A percentile compares a stretch with the other conserved stretches of the same genome.
phyloP scores from a whole-genome alignment of 2,888 invertebrate genomes.

The Lamellibrachia satsuma region DNA sequence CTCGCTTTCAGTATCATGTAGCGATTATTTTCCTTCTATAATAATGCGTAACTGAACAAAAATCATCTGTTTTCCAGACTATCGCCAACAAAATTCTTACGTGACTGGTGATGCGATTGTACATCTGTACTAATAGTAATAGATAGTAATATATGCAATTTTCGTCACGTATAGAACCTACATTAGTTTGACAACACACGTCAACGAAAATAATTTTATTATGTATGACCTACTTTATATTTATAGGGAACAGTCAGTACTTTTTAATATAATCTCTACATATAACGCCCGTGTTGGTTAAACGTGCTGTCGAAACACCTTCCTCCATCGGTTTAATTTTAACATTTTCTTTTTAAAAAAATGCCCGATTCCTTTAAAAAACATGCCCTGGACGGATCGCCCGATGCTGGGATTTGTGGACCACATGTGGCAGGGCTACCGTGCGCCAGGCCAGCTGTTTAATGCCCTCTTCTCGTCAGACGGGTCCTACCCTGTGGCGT shows the following conservation, averaged over 20 bases:
- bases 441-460: background rate
- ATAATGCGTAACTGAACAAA: background rate
- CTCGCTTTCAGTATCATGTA: background rate
- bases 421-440: background rate
- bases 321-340: background rate
- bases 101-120: background rate
- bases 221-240: too few relatives aligned
- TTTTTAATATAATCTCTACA: background rate
- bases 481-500: background rate
- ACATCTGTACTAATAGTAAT: background rate
- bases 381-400: background rate
- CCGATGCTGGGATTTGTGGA: background rate
- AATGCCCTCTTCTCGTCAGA: background rate
- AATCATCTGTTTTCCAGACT: background rate
- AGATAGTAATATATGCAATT: too few relatives aligned
- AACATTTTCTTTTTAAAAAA: background rate
- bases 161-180: too few relatives aligned
- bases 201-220: too few relatives aligned
- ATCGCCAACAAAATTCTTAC: background rate
- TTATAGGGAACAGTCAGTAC: too few relatives aligned
- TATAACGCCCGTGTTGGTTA: background rate
- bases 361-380: background rate
- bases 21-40: background rate
- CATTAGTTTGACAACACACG: too few relatives aligned
- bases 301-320: background rate